phyloP scores from a whole-genome alignment of 1,140 invertebrate genomes.

The Leptinotarsa lineolata region DNA sequence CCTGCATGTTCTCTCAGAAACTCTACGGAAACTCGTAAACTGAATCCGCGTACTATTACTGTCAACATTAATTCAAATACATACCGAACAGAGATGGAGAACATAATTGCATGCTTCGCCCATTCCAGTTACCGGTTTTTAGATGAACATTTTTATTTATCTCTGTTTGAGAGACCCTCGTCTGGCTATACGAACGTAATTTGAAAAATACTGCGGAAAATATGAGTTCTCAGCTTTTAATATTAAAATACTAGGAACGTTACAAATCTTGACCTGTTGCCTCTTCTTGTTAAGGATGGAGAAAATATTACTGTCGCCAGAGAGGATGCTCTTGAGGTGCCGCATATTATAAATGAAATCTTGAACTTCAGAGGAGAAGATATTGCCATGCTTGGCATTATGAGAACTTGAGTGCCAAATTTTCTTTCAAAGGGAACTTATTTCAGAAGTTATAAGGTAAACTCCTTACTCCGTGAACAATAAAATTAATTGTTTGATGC shows the following conservation, averaged over 20 bases:
- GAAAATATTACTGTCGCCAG: background rate
- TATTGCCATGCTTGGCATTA: background rate
- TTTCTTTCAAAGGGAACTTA: background rate
- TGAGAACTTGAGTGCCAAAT: background rate
- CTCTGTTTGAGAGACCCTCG: background rate
- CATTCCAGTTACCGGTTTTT: background rate
- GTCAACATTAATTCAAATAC: slow-evolving; percentile 16
- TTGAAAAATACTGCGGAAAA: background rate
- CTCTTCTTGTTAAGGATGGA: background rate
- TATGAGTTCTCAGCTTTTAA: background rate
- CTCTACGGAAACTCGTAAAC: too few species aligned
- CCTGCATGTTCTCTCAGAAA: too few species aligned
- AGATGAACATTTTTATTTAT: slow-evolving; percentile 12
- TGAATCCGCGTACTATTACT: background rate
- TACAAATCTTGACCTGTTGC: slow-evolving; percentile 19
- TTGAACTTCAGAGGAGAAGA: background rate
- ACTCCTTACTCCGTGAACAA: background rate
- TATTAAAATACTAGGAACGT: slow-evolving; percentile 19
- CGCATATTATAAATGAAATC: slow-evolving; percentile 6
- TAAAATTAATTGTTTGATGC: too few species aligned
- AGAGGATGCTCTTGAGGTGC: background rate
- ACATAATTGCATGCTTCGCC: too few species aligned
- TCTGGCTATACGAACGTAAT: background rate
- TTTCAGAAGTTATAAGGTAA: background rate
- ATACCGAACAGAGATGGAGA: too few species aligned